Evolutionary conservation across 53 echinoderm and acorn worm genomes (phyloP).

Genomic region (Paracentrotus lividus): DNA sequence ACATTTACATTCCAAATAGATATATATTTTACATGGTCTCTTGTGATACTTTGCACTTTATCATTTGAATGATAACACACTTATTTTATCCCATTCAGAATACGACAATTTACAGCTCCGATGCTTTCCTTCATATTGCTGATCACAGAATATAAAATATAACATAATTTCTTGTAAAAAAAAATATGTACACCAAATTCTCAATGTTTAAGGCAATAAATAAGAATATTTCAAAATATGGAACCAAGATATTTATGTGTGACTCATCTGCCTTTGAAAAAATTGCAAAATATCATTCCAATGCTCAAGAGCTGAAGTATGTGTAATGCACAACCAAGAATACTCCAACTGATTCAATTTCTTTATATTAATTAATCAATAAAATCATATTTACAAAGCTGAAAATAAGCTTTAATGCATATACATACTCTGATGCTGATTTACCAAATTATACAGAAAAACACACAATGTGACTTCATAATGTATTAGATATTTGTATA

Average conservation of each 20-base stretch:
- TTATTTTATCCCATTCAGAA: no score
- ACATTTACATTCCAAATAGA: neutral
- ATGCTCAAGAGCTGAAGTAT: neutral
- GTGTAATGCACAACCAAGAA: no score
- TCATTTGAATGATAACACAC: no score
- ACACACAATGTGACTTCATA: conserved; percentile 13
- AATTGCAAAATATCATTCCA: neutral
- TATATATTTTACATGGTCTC: no score
- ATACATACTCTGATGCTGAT: neutral
- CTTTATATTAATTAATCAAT: conserved; percentile 5
- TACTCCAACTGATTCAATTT: neutral
- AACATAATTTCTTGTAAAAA: conserved; percentile 22
- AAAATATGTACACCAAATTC: conserved; percentile 34
- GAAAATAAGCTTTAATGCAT: conserved; percentile 14
- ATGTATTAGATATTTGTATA: no score
- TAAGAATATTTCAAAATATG: conserved; percentile 40
- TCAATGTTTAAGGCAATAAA: conserved; percentile 50
- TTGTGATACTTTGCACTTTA: no score
- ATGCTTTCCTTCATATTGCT: conserved; percentile 29
- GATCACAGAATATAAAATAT: conserved; percentile 6
- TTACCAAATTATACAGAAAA: conserved; percentile 57
- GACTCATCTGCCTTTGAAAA: neutral
- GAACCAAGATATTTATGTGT: neutral
- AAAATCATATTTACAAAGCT: conserved; percentile 22
- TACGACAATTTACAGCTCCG: no score